Conservation (phyloP, 2,888 invertebrate species). For the Xanthia icteritia region DNA sequence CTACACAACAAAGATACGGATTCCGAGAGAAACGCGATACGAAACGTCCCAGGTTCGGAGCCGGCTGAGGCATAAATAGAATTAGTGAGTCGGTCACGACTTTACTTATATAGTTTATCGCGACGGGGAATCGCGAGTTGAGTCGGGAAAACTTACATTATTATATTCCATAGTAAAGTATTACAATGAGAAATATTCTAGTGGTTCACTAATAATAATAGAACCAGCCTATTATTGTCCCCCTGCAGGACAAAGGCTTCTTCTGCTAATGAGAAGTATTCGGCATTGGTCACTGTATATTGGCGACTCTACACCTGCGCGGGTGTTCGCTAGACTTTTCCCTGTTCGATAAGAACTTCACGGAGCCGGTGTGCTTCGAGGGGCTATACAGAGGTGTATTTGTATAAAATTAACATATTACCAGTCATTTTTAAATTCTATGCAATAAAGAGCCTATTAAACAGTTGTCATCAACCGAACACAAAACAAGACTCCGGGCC, state of each 20-base stretch:
- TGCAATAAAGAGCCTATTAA: too few species aligned
- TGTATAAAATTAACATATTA: too few species aligned
- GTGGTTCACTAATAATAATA: neutral
- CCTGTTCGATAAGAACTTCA: too few species aligned
- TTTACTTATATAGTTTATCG: slow-evolving; percentile 57
- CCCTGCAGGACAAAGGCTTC: neutral
- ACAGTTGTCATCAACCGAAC: too few species aligned
- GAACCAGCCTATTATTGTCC: neutral
- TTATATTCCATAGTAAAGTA: slow-evolving; percentile 47
- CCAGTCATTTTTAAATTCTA: too few species aligned
- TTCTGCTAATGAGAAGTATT: neutral
- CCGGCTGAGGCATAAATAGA: slow-evolving; percentile 59
- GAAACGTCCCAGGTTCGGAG: slow-evolving; percentile 50
- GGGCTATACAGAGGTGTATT: neutral
- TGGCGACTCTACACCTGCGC: too few species aligned
- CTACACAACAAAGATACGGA: slow-evolving; percentile 38
- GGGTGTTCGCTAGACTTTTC: neutral
- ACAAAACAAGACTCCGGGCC: too few species aligned
- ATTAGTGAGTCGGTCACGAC: slow-evolving; percentile 66
- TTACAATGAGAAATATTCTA: slow-evolving; percentile 10
- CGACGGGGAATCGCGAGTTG: slow-evolving; percentile 47
- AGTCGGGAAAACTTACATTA: slow-evolving; percentile 45
- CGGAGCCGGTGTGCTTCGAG: neutral
- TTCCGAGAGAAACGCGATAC: slow-evolving; percentile 60
- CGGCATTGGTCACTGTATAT: neutral